phyloP scores from a whole-genome alignment of 2,888 invertebrate genomes.

The Stomorhina lunata region DNA sequence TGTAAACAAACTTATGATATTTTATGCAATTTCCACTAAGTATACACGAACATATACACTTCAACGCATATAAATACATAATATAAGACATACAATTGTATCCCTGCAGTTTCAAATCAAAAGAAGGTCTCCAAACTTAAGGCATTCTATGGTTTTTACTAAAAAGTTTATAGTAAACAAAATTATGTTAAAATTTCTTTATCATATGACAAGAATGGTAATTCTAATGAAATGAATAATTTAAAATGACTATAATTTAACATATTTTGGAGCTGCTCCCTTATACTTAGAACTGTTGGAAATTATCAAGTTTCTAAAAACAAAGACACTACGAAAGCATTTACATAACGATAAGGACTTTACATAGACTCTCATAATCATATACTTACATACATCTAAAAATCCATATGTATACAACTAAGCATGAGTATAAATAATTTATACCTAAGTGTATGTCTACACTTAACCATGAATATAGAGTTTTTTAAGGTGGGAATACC shows the following conservation, averaged over 20 bases:
- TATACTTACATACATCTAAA: neutral
- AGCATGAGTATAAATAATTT: neutral
- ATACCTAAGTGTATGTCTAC: neutral
- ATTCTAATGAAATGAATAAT: too few relatives aligned
- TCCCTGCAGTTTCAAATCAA: too few relatives aligned
- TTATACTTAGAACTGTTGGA: too few relatives aligned
- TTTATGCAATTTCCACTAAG: conserved; percentile 55
- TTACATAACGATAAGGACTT: neutral
- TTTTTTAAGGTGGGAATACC: neutral
- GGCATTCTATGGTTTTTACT: too few relatives aligned
- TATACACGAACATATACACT: neutral
- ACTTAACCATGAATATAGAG: neutral
- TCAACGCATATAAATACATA: neutral
- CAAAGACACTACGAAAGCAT: conserved; percentile 15
- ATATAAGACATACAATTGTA: neutral
- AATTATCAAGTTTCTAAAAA: too few relatives aligned
- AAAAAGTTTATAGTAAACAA: too few relatives aligned
- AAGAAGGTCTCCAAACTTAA: too few relatives aligned
- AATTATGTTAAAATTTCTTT: too few relatives aligned
- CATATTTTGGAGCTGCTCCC: too few relatives aligned
- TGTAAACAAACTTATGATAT: conserved; percentile 63
- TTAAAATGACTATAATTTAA: too few relatives aligned
- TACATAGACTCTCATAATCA: neutral
- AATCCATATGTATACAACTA: neutral
- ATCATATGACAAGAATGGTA: too few relatives aligned